Evolutionary conservation across 2,113 vertebrate species (phyloP).

Genomic region (Nesogale talazaci): DNA sequence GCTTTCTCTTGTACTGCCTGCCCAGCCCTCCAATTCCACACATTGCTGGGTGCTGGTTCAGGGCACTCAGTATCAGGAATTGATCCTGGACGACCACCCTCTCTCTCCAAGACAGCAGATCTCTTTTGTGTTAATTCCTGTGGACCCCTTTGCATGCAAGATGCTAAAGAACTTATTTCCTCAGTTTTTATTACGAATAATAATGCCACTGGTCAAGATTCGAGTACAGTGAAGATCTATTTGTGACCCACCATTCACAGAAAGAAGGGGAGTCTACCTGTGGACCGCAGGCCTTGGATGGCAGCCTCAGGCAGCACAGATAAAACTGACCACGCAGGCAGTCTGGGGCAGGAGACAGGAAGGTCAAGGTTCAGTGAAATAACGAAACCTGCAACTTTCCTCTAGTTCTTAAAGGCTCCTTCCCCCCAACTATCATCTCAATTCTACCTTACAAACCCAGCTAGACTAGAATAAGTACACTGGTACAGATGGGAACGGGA

Average conservation of each 20-base stretch:
- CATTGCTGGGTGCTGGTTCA: background rate
- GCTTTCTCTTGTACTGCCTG: background rate
- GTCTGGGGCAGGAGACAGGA: no score
- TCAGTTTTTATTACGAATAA: constrained; percentile 23
- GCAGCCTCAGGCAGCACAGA: background rate
- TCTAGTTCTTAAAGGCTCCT: no score
- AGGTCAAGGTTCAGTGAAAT: no score
- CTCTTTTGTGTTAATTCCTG: background rate
- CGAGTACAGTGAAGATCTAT: background rate
- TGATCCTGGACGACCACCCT: background rate
- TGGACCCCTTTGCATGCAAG: background rate
- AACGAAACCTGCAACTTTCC: no score
- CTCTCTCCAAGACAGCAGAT: background rate
- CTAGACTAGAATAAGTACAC: no score
- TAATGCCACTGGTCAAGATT: constrained; percentile 29
- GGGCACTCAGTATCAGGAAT: background rate
- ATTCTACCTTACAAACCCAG: no score
- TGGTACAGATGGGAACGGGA: no score
- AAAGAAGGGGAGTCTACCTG: background rate
- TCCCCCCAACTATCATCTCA: no score
- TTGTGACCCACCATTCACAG: constrained; percentile 2
- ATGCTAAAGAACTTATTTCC: constrained; percentile 9
- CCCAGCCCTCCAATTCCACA: background rate
- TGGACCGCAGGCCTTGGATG: background rate
- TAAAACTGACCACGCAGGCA: background rate